phyloP scores from a whole-genome alignment of 2,797 vertebrate species.

The Anguilla pacifica region DNA sequence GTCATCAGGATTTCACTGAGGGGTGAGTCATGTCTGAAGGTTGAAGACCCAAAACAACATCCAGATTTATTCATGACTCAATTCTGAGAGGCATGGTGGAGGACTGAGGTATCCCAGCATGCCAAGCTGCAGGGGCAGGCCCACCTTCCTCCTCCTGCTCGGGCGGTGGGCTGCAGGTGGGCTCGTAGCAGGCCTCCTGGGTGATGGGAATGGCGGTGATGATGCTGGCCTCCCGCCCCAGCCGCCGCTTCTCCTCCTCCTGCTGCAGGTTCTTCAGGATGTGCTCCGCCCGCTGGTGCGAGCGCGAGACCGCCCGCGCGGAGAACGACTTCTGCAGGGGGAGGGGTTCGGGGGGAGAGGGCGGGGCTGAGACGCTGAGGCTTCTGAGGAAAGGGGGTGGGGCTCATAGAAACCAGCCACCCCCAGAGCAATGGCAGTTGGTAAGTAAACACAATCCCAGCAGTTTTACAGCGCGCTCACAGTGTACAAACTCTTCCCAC shows the following conservation, averaged over 20 bases:
- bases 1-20: too few species aligned
- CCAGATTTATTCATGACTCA: not conserved
- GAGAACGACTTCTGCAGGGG: conserved; percentile 92
- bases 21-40: not conserved
- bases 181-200: conserved; percentile 96
- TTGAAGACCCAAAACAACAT: not conserved
- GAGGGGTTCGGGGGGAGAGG: conserved; percentile 19
- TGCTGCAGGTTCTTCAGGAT: conserved; percentile 99
- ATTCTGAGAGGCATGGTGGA: not conserved
- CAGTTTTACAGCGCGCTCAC: not conserved
- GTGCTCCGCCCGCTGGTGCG: conserved; percentile 96
- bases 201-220: conserved; percentile 96
- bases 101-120: not conserved
- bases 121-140: conserved; percentile 18
- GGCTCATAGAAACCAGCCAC: not conserved
- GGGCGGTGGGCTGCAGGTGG: conserved; percentile 89
- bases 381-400: conserved; percentile 1
- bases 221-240: conserved; percentile 95
- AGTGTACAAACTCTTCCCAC: not conserved
- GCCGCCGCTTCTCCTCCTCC: conserved; percentile 93
- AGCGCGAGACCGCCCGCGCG: conserved; percentile 93
- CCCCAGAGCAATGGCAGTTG: not conserved
- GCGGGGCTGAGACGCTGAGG: not conserved
- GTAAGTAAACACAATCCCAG: not conserved
- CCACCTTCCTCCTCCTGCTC: conserved; percentile 99